Conservation (phyloP, 2,797 vertebrate genomes). For the Meriones psammophilus region DNA sequence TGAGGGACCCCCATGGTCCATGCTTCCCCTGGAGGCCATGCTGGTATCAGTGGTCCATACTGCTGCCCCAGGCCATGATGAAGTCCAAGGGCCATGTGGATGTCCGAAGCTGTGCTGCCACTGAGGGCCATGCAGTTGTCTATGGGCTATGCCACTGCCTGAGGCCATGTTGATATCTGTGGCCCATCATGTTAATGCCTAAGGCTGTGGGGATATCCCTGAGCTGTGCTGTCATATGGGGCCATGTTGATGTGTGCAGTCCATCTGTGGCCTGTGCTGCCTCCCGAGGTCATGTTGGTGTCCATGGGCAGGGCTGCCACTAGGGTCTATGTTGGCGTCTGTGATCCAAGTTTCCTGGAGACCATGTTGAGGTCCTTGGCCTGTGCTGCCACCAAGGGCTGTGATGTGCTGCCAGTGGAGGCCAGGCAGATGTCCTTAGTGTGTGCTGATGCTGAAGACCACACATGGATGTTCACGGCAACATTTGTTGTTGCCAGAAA, state of each 20-base stretch:
- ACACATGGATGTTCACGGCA: neutral
- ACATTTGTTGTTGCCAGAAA: neutral
- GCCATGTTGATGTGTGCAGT: too few relatives aligned
- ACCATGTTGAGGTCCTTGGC: neutral
- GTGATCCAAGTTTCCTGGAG: neutral
- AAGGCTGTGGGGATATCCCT: neutral
- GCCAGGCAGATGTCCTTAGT: neutral
- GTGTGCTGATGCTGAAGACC: neutral
- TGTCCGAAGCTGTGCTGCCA: neutral
- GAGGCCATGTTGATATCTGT: neutral
- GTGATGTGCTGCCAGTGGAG: neutral
- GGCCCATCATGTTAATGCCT: neutral
- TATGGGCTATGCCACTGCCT: neutral
- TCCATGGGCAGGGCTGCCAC: neutral
- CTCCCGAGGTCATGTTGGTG: neutral
- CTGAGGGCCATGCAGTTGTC: neutral
- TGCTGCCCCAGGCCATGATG: neutral
- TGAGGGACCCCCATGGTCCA: neutral
- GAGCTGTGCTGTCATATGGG: neutral
- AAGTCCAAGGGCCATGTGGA: neutral
- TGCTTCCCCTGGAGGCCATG: neutral
- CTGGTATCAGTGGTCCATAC: neutral
- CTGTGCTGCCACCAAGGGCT: neutral
- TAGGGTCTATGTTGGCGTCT: neutral
- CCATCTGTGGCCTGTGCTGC: neutral